phyloP scores from a whole-genome alignment of 2,797 vertebrate species.

The Chaetophractus vellerosus region DNA sequence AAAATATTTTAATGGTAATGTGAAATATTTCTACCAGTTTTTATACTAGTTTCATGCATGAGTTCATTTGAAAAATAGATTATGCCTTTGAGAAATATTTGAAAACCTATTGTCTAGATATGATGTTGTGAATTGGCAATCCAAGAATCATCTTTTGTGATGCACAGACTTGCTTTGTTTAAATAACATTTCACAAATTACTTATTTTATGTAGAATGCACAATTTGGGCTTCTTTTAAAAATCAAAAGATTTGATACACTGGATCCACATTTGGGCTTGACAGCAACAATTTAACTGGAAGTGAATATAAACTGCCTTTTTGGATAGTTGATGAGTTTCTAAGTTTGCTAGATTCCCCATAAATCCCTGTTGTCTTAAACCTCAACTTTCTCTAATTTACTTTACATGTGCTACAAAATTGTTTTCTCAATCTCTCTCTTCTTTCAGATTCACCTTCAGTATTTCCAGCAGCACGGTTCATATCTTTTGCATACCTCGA shows the following conservation, averaged over 20 bases:
- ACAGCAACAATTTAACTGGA: too few relatives aligned
- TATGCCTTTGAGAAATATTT: not conserved
- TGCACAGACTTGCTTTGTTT: not conserved
- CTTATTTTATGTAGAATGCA: accelerated
- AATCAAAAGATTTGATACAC: too few relatives aligned
- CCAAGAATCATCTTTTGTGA: accelerated
- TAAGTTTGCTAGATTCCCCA: too few relatives aligned
- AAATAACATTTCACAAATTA: not conserved
- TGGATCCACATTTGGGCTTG: accelerated
- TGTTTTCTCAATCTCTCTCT: too few relatives aligned
- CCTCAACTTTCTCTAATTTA: accelerated
- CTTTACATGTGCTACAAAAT: accelerated
- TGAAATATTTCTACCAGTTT: not conserved
- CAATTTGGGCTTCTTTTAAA: accelerated
- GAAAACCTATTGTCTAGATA: accelerated
- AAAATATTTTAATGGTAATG: not conserved
- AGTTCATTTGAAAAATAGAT: not conserved
- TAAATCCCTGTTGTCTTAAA: too few relatives aligned
- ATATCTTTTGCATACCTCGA: accelerated
- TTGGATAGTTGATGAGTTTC: not conserved
- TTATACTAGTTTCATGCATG: accelerated
- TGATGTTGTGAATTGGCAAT: not conserved
- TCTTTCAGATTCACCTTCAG: accelerated
- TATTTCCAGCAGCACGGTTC: accelerated
- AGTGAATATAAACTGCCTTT: accelerated